These are phyloP conservation scores for Trachemys scripta DNA, from an alignment of 2,113 vertebrate genomes.

Conservation along the genomic window DNA sequence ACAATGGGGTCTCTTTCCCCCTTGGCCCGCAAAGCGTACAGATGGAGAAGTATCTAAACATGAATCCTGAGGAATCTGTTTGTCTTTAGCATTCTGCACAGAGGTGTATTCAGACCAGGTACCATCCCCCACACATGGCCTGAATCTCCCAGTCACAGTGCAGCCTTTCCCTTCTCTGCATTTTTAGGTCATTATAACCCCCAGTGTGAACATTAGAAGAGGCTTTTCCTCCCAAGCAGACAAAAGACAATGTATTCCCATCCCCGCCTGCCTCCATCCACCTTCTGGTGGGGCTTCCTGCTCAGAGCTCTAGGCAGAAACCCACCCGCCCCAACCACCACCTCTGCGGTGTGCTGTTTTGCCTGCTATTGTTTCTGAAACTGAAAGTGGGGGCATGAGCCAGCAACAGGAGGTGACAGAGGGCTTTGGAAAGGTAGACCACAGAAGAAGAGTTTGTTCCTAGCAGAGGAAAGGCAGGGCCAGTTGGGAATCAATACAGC, in stretches of 20 bases:
- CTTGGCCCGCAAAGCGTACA: neutral
- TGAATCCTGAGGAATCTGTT: neutral
- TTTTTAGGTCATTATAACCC: neutral
- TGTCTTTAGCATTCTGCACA: fast-evolving
- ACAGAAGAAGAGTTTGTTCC: neutral
- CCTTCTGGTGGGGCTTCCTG: neutral
- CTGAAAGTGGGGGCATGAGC: neutral
- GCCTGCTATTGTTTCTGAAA: neutral
- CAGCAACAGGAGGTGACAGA: neutral
- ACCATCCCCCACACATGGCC: neutral
- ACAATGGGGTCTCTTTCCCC: neutral
- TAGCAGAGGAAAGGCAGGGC: neutral
- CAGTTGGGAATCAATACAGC: neutral
- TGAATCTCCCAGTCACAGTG: neutral
- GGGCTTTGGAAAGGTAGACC: neutral
- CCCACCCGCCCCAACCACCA: neutral
- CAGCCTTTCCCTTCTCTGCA: neutral
- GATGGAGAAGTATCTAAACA: neutral
- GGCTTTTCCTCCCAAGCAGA: neutral
- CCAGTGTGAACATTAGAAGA: neutral
- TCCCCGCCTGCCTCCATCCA: neutral
- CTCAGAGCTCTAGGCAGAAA: neutral
- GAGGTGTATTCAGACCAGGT: neutral
- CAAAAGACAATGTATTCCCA: neutral
- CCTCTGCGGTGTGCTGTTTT: neutral